phyloP scores from a whole-genome alignment of 2,113 vertebrate species.

The Thamnophis sirtalis region DNA sequence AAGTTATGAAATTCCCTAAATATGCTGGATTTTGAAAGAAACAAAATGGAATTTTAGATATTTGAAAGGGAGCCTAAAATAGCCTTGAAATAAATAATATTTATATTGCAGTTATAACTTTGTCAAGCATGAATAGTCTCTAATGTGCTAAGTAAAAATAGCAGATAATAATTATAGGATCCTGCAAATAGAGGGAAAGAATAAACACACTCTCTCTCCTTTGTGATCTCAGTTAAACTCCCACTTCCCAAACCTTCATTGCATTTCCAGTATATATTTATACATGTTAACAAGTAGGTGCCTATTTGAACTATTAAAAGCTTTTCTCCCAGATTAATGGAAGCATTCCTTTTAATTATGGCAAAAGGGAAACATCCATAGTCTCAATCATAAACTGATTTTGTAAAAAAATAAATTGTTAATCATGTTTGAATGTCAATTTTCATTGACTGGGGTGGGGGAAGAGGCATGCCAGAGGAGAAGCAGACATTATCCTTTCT shows the following conservation, averaged over 20 bases:
- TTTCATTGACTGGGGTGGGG: neutral
- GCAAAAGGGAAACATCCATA: neutral
- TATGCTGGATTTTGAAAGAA: constrained; percentile 33
- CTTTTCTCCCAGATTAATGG: neutral
- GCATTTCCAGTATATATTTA: neutral
- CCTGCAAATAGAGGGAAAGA: neutral
- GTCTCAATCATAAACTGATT: neutral
- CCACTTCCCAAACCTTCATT: neutral
- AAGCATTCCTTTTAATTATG: neutral
- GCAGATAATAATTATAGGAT: neutral
- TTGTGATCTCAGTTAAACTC: neutral
- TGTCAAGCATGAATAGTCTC: constrained; percentile 30
- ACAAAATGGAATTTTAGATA: constrained; percentile 20
- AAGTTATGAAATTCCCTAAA: constrained; percentile 25
- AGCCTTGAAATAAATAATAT: constrained; percentile 30
- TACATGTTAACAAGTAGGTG: neutral
- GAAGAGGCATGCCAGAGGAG: neutral
- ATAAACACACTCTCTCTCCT: neutral
- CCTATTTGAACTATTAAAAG: neutral
- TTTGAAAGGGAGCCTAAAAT: constrained; percentile 1
- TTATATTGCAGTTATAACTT: constrained; percentile 2
- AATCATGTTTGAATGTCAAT: neutral
- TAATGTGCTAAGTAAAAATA: neutral
- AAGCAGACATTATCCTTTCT: neutral
- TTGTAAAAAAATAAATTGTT: neutral